phyloP scores from a whole-genome alignment of 2,888 invertebrate species.

The Cerceris ruficornis region DNA sequence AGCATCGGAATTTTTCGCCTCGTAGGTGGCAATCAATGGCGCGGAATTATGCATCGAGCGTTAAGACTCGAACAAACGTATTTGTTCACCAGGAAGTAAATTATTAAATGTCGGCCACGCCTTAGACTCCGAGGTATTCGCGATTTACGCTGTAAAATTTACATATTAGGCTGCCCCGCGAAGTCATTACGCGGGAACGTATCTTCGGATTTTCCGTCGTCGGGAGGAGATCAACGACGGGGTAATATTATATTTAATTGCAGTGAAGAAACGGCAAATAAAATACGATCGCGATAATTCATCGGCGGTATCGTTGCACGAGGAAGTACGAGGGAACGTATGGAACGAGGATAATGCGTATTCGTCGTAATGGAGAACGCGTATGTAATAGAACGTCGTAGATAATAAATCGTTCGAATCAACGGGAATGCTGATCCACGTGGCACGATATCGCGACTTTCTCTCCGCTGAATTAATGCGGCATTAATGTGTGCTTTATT shows the following conservation, averaged over 20 bases:
- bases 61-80: slow-evolving; percentile 23
- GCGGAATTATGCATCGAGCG: not conserved
- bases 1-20: not conserved
- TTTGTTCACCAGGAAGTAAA: slow-evolving; percentile 42
- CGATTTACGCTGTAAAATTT: slow-evolving; percentile 36
- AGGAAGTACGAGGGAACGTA: slow-evolving; percentile 31
- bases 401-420: slow-evolving; percentile 55
- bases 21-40: not conserved
- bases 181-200: slow-evolving; percentile 43
- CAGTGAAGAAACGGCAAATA: slow-evolving; percentile 16
- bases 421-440: slow-evolving; percentile 19
- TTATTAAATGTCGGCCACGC: slow-evolving; percentile 37
- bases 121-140: slow-evolving; percentile 21
- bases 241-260: slow-evolving; percentile 48
- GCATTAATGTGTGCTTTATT: not conserved
- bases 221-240: not conserved
- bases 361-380: slow-evolving; percentile 28
- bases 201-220: slow-evolving; percentile 18
- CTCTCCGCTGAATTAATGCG: slow-evolving; percentile 22
- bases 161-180: slow-evolving; percentile 36
- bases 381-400: slow-evolving; percentile 22
- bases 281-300: slow-evolving; percentile 57
- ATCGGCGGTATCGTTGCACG: slow-evolving; percentile 33
- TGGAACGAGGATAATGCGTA: slow-evolving; percentile 30
- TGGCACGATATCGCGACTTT: slow-evolving; percentile 7